Base-by-base conservation (phyloP, 2,888 invertebrate species). In the Dasysyrphus tricinctus region DNA sequence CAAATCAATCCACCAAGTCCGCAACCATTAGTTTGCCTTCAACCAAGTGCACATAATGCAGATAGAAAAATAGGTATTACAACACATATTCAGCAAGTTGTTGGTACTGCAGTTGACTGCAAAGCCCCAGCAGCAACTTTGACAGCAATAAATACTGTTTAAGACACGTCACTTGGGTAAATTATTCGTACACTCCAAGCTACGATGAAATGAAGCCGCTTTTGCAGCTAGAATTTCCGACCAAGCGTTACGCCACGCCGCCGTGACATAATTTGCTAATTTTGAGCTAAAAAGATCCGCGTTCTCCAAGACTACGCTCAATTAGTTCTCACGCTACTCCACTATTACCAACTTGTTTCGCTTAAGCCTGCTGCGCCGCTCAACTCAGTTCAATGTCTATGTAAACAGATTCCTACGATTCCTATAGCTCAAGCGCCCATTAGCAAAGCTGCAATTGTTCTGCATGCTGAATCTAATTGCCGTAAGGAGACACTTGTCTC, bases 231-330 rank as follows among this genome's bases (percentile, higher is more conserved):
- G 59, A 24, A 65, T 72, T 67, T 70, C 49, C 73, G 49, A 67
- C 44, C 54, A 34, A 39, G 54, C 49, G 57, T 56, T 63, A 32
- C 51, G 61, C 80, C 73, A 67, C 63, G n/a, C 63, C 70, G 65
- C 77, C 74, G 74, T 86, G 86, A 86, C 86, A 82, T 86, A 81
- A 86, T 86, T 86, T 65, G 78, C 81, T 86, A 81, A 82, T 86
- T 86, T 82, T 75, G 42, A 51, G 51, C 80, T 74, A 67, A 85
- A 80, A 77, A 82, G 77, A 86, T 82, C 86, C 86, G 86, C 86
- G 86, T 86, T 86, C 82, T 54, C 65, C 78, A 65, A 65, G 78
- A 76, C 76, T 56, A 34, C 29, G 67, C 73, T 83, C 87, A 87
- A 87, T 87, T 87, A 83, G 83, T 87, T 87, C 87, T 83, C 87